A percentile compares a stretch with the other conserved stretches of the same genome.
Evolutionary conservation across 2,113 vertebrate species (phyloP).

Genomic region (Leucopsar rothschildi): DNA sequence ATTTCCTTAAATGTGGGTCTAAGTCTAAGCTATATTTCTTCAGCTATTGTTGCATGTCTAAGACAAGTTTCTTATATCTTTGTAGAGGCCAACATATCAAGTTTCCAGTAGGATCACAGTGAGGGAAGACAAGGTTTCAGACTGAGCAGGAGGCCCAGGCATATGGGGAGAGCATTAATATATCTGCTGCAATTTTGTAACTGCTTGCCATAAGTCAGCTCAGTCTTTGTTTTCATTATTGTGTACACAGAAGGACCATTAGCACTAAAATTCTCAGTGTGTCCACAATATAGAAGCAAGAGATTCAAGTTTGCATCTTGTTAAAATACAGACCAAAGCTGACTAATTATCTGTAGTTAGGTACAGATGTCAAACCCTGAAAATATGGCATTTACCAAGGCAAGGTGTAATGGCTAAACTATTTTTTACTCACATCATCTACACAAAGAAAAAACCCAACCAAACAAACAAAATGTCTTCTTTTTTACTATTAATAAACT

Average conservation of each 20-base stretch:
- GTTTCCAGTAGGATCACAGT: background rate
- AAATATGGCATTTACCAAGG: background rate
- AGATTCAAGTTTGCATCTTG: background rate
- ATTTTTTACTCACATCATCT: background rate
- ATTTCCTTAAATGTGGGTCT: background rate
- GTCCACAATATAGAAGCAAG: background rate
- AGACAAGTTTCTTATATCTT: background rate
- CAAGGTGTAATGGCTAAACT: background rate
- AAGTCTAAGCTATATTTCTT: background rate
- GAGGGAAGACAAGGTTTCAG: background rate
- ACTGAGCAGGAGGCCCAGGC: background rate
- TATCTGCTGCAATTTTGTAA: background rate
- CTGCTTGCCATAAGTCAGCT: background rate
- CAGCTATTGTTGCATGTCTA: background rate
- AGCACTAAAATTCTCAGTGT: background rate
- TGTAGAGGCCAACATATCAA: background rate
- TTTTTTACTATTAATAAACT: background rate
- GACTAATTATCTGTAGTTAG: background rate
- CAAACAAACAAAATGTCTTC: background rate
- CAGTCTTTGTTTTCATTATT: background rate
- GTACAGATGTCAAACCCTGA: background rate
- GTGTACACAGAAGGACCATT: background rate
- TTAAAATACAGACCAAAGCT: background rate
- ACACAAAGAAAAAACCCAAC: background rate
- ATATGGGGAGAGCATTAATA: background rate